These are phyloP conservation scores for Elgaria multicarinata DNA, from an alignment of 2,113 vertebrate genomes.

Conservation along the genomic window DNA sequence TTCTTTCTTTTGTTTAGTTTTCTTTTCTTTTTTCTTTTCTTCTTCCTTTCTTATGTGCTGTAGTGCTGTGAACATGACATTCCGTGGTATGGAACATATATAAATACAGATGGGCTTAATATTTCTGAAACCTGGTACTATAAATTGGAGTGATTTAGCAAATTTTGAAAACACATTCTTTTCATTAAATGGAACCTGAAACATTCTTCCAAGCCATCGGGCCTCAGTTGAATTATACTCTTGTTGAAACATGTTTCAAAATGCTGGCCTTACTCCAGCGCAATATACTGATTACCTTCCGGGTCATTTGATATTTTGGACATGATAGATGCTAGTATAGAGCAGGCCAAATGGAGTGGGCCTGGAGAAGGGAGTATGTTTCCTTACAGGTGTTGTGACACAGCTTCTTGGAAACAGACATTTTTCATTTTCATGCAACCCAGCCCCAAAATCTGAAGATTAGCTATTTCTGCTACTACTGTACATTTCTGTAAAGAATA, in stretches of 20 bases:
- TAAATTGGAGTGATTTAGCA: conserved; percentile 52
- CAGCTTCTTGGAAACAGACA: not conserved
- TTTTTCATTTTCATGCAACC: not conserved
- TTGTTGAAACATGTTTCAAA: conserved; percentile 55
- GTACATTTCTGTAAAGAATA: too few species aligned
- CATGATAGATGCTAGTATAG: conserved; percentile 21
- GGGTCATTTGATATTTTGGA: conserved; percentile 37
- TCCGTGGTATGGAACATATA: conserved; percentile 38
- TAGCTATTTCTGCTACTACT: not conserved
- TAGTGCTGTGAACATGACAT: conserved; percentile 27
- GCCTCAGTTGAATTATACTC: conserved; percentile 59
- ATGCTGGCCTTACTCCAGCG: conserved; percentile 37
- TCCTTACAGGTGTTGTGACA: not conserved
- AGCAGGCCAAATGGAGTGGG: conserved; percentile 36
- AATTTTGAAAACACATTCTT: conserved; percentile 61
- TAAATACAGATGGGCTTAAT: conserved; percentile 60
- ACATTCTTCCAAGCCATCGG: conserved; percentile 38
- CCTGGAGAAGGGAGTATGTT: not conserved
- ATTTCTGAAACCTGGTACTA: conserved; percentile 39
- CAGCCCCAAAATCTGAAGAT: not conserved
- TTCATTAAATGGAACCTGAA: conserved; percentile 54
- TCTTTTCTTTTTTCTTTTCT: not conserved
- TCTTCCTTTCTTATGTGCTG: not conserved
- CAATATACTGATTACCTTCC: conserved; percentile 41
- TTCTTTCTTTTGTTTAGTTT: not conserved